These are phyloP conservation scores for Cydia amplana DNA, from an alignment of 1,140 invertebrate genomes.

Conservation along the genomic window DNA sequence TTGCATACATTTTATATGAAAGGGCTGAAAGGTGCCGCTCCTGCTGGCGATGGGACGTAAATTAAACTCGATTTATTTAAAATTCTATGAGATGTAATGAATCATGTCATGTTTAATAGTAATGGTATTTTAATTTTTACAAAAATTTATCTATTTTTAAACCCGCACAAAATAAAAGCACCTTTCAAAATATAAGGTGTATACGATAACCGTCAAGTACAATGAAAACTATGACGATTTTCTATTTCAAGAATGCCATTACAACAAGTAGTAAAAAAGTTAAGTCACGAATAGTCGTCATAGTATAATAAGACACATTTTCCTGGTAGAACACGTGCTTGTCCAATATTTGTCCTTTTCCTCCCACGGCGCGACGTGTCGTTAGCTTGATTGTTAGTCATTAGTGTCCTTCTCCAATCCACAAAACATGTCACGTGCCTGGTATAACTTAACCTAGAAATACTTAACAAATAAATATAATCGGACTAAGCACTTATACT, in stretches of 20 bases:
- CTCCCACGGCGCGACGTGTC: slow-evolving; percentile 20
- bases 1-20: slow-evolving; percentile 3
- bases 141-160: too few species aligned
- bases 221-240: too few species aligned
- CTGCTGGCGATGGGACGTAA: background rate
- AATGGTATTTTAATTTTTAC: too few species aligned
- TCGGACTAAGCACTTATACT: background rate
- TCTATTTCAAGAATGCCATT: too few species aligned
- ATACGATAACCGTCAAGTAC: too few species aligned
- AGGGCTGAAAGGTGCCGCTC: background rate
- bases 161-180: too few species aligned
- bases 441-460: background rate
- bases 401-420: background rate
- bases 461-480: background rate
- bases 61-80: background rate
- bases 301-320: background rate
- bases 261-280: too few species aligned
- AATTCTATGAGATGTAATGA: background rate
- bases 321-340: background rate
- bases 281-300: too few species aligned
- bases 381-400: slow-evolving; percentile 27
- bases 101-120: too few species aligned
- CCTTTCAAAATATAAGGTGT: too few species aligned
- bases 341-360: slow-evolving; percentile 19
- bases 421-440: background rate